Conservation (phyloP, 2,888 invertebrate species). For the Cataglyphis altisquamis region DNA sequence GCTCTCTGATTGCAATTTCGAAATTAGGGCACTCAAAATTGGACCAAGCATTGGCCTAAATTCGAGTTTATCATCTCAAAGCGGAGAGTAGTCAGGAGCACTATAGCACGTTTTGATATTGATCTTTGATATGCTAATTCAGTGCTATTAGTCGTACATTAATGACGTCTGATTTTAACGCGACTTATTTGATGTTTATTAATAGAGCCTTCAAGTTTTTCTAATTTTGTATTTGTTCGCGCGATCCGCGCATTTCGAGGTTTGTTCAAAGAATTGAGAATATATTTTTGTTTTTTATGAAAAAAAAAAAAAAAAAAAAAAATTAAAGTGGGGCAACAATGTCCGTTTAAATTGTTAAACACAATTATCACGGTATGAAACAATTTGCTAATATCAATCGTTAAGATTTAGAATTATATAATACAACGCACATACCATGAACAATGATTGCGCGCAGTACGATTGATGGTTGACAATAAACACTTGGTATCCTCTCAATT, state of each 20-base stretch:
- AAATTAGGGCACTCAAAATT: slow-evolving; percentile 37
- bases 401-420: neutral
- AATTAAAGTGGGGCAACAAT: neutral
- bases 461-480: neutral
- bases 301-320: neutral
- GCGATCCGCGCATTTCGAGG: no score
- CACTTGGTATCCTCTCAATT: neutral
- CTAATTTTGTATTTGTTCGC: neutral
- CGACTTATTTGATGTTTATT: neutral
- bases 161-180: neutral
- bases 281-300: neutral
- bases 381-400: neutral
- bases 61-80: slow-evolving; percentile 5
- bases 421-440: neutral
- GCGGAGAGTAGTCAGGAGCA: neutral
- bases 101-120: neutral
- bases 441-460: neutral
- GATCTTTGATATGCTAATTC: neutral
- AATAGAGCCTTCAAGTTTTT: neutral
- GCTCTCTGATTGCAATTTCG: slow-evolving; percentile 45
- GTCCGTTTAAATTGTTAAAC: neutral
- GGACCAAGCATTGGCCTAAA: neutral
- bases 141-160: neutral
- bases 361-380: neutral
- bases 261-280: neutral